Evolutionary conservation across 2,797 vertebrate genomes (phyloP), one percentile per base, ranked within the genome.

Genomic region (Rhadinocentrus ornatus): DNA sequence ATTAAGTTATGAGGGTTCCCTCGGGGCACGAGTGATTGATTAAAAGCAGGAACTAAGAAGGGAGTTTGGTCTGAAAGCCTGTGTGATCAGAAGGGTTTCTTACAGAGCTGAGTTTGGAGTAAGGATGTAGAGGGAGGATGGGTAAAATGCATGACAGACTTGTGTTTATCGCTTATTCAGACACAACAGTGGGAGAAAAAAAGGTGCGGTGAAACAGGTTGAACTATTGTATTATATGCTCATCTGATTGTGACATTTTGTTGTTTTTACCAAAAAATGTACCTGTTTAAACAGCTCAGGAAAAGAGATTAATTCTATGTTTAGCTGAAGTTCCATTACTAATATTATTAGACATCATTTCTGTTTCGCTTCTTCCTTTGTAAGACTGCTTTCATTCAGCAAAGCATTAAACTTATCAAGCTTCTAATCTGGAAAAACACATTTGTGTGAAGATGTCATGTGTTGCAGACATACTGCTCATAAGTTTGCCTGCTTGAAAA

Each of bases 361-460:
- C 3, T 48, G 34, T 31, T 34, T 58, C 35, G 37, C n/a, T 18
- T 22, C 27, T 20, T 39, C 32, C 34, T 67, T 27, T 67, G n/a
- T 67, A 48, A 48, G 29, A 58, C 11, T 26, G 22, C 32, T 11
- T 44, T 53, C 11, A 26, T 53, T 53, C 62, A n/a, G 16, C 20
- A 20, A 22, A n/a, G 22, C 56, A 16, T 57, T 34, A 58, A 22
- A 48, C 46, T 58, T 58, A 67, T 67, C 54, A 57, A 26, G 39
- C 48, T 58, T 41, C 32, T 32, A 58, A 58, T 67, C 65, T 67
- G 32, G 32, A 58, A 67, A 67, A 58, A 32, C 54, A 48, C 15
- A 46, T 55, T 46, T 5, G 0, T 24, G 39, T 8, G 22, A 56
- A 58, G 29, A 48, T 34, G 54, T 57, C n/a, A 13, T 15, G 6